phyloP scores from a whole-genome alignment of 2,888 invertebrate genomes.

The Drosophila helvetica region DNA sequence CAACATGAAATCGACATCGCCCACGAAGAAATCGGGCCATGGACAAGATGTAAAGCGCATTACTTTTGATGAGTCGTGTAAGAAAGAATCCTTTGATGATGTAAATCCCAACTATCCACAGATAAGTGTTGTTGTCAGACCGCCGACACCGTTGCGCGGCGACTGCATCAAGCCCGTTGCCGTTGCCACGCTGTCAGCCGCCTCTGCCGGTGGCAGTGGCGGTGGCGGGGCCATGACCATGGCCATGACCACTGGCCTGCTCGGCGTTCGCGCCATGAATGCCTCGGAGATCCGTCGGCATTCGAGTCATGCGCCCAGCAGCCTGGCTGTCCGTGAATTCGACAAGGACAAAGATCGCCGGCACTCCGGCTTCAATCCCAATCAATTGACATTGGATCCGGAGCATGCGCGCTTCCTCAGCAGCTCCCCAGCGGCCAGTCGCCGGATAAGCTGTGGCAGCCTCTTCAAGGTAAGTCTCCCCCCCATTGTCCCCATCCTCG shows the following conservation, averaged over 20 bases:
- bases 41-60: constrained; percentile 84
- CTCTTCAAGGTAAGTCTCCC: constrained; percentile 88
- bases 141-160: constrained; percentile 89
- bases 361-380: constrained; percentile 86
- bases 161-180: constrained; percentile 85
- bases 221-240: constrained; percentile 62
- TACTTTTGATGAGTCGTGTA: constrained; percentile 84
- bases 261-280: constrained; percentile 79
- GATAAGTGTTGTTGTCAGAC: constrained; percentile 90
- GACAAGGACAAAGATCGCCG: constrained; percentile 84
- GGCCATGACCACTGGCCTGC: constrained; percentile 59
- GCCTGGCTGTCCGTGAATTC: constrained; percentile 84
- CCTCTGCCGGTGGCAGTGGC: constrained; percentile 68
- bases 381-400: constrained; percentile 86
- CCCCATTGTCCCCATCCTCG: neutral
- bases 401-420: constrained; percentile 88
- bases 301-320: constrained; percentile 84
- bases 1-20: constrained; percentile 65
- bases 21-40: constrained; percentile 77
- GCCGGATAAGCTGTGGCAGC: constrained; percentile 95
- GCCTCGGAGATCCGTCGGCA: constrained; percentile 83
- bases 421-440: constrained; percentile 92
- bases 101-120: constrained; percentile 85
- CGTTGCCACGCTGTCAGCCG: constrained; percentile 78
- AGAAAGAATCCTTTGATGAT: constrained; percentile 84